Base-by-base conservation (phyloP, 2,113 vertebrate species). In the Callorhinus ursinus region DNA sequence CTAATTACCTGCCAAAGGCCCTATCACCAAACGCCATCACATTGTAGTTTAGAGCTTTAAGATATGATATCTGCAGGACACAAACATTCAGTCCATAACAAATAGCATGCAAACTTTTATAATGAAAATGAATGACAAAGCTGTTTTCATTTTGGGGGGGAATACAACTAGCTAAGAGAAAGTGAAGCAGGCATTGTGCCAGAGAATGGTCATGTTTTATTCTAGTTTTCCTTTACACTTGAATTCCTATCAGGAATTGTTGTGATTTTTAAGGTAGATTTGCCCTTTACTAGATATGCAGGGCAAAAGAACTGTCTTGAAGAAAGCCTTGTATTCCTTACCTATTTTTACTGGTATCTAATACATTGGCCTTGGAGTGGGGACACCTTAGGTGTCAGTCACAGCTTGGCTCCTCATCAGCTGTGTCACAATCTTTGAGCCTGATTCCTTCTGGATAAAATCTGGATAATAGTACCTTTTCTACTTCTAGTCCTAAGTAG, bases 221-320 rank as follows among this genome's bases (percentile, higher is more conserved):
- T 93, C 79, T 91, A 81, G 53, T 74, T 90, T 95, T 74, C 55
- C 79, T 96, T 97, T 96, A 39, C 22, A 19, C 53, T 80, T 97
- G 36, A 92, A 22, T 92, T 83, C 9, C 5, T 95, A 46, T 76
- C 53, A 46, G 11, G 49, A 42, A 83, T 79, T 83, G 42, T 53
- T 89, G 33, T 57, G n/a, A 82, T 67, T 88, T 77, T 88, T 39
- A 88, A 33, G 31, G 49, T 55, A 46, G 31, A 49, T 88, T 84
- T 82, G 24, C 49, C 53, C 33, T 86, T 16, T 26, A 24, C 18
- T 53, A 77, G 71, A 46, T 22, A 88, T 1, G 11, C 26, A 76
- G 26, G 31, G 49, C 31, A 76, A 74, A 42, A 36, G 7, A 86
- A 92, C 21, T 42, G 4, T 81, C 77, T 86, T 67, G 19, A 93